phyloP scores from a whole-genome alignment of 1,140 invertebrate species.

The Drosophila oshimai region DNA sequence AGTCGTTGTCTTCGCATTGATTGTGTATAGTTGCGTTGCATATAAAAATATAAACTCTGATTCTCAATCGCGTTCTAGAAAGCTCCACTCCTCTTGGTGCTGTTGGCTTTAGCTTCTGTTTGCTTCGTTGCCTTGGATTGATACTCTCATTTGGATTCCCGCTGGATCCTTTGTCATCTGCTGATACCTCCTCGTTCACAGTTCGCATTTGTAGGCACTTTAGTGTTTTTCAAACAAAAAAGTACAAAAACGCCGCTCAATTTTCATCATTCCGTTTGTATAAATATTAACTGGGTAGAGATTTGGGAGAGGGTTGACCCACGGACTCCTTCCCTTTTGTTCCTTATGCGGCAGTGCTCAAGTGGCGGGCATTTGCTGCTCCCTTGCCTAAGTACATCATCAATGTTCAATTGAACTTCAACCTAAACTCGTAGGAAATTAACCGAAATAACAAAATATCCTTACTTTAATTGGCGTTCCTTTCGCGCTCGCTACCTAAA shows the following conservation, averaged over 20 bases:
- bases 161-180: not conserved
- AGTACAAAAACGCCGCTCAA: constrained; percentile 30
- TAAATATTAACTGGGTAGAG: constrained; percentile 52
- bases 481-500: constrained; percentile 16
- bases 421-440: constrained; percentile 50
- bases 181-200: constrained; percentile 18
- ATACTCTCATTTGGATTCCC: constrained; percentile 12
- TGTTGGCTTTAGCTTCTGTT: constrained; percentile 57
- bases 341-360: constrained; percentile 12
- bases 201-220: constrained; percentile 67
- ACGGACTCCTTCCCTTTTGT: not conserved
- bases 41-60: constrained; percentile 77
- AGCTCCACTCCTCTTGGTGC: not conserved
- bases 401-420: constrained; percentile 19
- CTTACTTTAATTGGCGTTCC: constrained; percentile 50
- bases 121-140: constrained; percentile 59
- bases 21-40: constrained; percentile 47
- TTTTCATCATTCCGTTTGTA: not conserved
- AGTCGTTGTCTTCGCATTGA: constrained; percentile 19
- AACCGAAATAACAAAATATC: constrained; percentile 45
- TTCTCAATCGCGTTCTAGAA: constrained; percentile 18
- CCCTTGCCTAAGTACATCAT: constrained; percentile 12
- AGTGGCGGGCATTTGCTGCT: constrained; percentile 10
- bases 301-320: not conserved
- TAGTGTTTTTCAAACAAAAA: constrained; percentile 72